Conservation (phyloP, 2,113 vertebrate species). For the Xerus inauris region DNA sequence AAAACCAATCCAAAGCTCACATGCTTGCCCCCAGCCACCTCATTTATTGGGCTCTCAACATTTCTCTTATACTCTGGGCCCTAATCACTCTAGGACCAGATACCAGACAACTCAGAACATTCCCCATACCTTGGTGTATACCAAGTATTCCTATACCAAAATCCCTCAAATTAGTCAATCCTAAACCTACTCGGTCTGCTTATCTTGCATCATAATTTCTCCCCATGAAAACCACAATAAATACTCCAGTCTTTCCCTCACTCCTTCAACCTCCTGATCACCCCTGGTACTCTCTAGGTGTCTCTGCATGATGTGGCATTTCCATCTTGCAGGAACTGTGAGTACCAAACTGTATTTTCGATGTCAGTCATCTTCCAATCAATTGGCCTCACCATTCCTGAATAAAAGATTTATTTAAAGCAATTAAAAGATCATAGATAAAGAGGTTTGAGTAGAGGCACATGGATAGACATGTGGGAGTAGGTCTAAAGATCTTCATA, state of each 20-base stretch:
- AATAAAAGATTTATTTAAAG: neutral
- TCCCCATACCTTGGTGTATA: neutral
- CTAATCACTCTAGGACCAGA: neutral
- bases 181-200: neutral
- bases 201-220: neutral
- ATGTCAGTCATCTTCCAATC: neutral
- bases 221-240: neutral
- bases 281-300: fast-evolving
- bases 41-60: neutral
- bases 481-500: neutral
- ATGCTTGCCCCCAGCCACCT: neutral
- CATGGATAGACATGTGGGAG: no score
- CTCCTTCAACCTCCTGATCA: no score
- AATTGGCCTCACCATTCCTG: neutral
- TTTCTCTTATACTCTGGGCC: neutral
- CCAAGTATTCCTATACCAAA: neutral
- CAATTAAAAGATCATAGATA: neutral
- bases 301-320: neutral
- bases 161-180: neutral
- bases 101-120: neutral
- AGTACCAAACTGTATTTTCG: neutral
- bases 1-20: neutral
- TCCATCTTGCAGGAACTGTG: neutral
- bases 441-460: neutral
- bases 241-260: neutral